These are phyloP conservation scores for Drosophila acutilabella DNA, from an alignment of 2,888 invertebrate genomes.

Conservation along the genomic window DNA sequence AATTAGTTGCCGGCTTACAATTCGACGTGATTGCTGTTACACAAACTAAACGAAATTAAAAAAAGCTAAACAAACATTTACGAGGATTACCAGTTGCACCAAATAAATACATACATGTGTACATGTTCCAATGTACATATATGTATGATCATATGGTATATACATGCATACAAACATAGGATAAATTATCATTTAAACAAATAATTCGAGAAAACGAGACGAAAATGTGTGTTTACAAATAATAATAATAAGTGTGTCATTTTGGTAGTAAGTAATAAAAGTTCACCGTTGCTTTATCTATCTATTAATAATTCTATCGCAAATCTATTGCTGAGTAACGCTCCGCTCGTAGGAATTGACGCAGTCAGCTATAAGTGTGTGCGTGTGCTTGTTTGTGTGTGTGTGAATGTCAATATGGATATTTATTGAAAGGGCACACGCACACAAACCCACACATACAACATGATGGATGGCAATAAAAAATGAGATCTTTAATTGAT, in stretches of 20 bases:
- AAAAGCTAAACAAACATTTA: constrained; percentile 13
- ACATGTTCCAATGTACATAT: constrained; percentile 18
- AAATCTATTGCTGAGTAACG: constrained; percentile 18
- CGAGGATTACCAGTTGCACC: constrained; percentile 41
- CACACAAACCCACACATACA: background rate
- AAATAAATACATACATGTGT: constrained; percentile 32
- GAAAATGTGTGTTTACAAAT: constrained; percentile 34
- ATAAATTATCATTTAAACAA: constrained; percentile 33
- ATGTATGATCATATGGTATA: constrained; percentile 37
- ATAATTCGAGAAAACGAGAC: constrained; percentile 18
- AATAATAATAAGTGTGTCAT: constrained; percentile 29
- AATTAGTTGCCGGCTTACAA: constrained; percentile 3
- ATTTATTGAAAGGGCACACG: constrained; percentile 13
- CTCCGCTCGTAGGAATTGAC: background rate
- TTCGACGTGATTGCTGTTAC: constrained; percentile 9
- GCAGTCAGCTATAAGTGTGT: background rate
- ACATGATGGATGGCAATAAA: constrained; percentile 4
- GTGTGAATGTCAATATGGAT: background rate
- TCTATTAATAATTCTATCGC: background rate
- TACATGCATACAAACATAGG: constrained; percentile 35
- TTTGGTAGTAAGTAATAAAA: constrained; percentile 30
- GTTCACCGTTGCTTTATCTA: background rate
- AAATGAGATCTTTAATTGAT: constrained; percentile 17
- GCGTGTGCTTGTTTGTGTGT: background rate
- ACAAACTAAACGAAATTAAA: constrained; percentile 15